These are phyloP conservation scores for Mormyrus hasselquistii DNA, from an alignment of 2,797 vertebrate species.

Conservation along the genomic window DNA sequence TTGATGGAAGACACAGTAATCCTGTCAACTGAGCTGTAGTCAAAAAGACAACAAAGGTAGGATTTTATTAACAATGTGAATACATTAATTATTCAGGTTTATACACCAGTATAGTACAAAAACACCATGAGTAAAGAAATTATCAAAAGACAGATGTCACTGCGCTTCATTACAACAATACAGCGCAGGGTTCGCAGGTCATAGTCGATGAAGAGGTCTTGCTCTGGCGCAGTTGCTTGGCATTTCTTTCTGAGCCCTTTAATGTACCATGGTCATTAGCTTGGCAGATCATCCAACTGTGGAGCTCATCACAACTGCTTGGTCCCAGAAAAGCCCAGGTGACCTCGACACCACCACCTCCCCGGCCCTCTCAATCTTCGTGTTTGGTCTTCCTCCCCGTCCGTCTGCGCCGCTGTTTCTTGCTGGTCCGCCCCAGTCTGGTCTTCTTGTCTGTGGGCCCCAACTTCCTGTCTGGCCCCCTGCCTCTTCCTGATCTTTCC, in stretches of 20 bases:
- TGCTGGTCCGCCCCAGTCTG: constrained; percentile 63
- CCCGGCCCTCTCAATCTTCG: constrained; percentile 50
- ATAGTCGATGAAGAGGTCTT: neutral
- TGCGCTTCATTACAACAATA: neutral
- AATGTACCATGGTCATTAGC: neutral
- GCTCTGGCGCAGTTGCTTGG: neutral
- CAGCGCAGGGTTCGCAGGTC: neutral
- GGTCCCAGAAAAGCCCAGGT: neutral
- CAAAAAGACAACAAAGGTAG: neutral
- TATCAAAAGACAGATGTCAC: neutral
- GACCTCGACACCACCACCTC: neutral
- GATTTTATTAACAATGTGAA: neutral
- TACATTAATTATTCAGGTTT: neutral
- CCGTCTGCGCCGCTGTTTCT: constrained; percentile 70
- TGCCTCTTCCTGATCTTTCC: constrained; percentile 50
- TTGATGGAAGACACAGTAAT: neutral
- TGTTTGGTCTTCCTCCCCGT: constrained; percentile 50
- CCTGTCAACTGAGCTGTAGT: neutral
- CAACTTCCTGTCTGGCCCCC: constrained; percentile 39
- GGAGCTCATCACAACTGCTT: neutral
- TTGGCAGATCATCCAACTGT: neutral
- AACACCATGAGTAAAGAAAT: neutral
- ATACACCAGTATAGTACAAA: neutral
- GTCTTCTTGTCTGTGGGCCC: constrained; percentile 53
- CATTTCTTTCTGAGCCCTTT: neutral